Base-by-base conservation (phyloP, 2,797 vertebrate species). In the Danio jaintianensis region DNA sequence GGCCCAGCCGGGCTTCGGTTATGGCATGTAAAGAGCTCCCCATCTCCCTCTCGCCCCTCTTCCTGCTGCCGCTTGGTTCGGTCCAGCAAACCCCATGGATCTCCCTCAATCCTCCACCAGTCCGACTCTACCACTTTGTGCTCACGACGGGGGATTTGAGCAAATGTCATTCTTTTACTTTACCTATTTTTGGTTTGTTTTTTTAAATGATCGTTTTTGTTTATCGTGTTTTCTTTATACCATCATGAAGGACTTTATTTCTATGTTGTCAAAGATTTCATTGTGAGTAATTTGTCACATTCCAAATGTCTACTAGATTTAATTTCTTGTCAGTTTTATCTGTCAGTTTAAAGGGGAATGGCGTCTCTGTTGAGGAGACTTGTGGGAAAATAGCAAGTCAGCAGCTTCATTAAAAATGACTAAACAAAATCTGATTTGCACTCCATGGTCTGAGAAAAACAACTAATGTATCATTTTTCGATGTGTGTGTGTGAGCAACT, bases 211-310 rank as follows among this genome's bases (percentile, higher is more conserved):
- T 80, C 83, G 86, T 86, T 83, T 58, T 78, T 83, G 43, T 85
- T 75, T 40, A 42, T 48, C 16, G 29, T 53, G 69, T 64, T 84
- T 80, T 86, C 89, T 91, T 90, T 92, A 94, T 95, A 93, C 93
- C 95, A 89, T 94, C 94, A 98, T 98, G 97, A 98, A 98, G 97
- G 97, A 98, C 96, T 96, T 95, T 92, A 85, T 94, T 95, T 94
- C 93, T 94, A 92, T 94, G 92, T 95, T 94, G 91, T 93, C 88
- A 95, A 87, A 91, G 85, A 86, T 93, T 93, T 91, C 87, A 95
- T 96, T 93, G 93, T 93, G 90, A 92, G 94, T 87, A 85, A 88
- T 95, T 93, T 93, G 91, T 91, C 95, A 98, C 96, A 98, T 98
- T 98, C 97, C 96, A 84, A 93, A 76, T 79, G 95, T 95, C 88